Evolutionary conservation across 2,888 invertebrate genomes (phyloP), one percentile per base, ranked within the genome.

Genomic region (Watsonalla binaria): DNA sequence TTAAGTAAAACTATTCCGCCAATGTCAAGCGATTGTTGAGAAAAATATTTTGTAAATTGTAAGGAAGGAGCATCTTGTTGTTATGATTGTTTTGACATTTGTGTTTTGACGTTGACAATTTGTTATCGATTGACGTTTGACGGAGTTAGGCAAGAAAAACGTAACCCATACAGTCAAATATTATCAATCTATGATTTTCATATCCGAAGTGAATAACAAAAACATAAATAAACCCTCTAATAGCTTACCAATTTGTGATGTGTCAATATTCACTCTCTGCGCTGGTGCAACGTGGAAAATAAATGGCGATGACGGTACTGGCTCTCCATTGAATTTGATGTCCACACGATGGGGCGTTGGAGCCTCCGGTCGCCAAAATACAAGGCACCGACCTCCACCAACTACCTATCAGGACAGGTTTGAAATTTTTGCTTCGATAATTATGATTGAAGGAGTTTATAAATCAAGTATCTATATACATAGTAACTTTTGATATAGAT

Each of bases 261-360:
- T 90, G 56, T 90, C 90, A 53, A 90, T 86, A 49, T 84, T 83
- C 55, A 90, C 88, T 68, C 86, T 80, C 54, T 90, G 90, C 45
- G 90, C 89, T 52, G 90, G 88, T 6, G 88, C 84, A 45, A 90
- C 90, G 62, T 96, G 94, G 75, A 97, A 97, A 46, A 97, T 94
- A 69, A 97, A 97, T 6, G 98, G 98, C 71, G 97, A 98, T 61
- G 96, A 96, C 57, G 95, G 94, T 35, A 98, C 97, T 33, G 97
- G 96, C 84, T 98, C 97, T 51, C 97, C 97, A 80, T 98, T 98
- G 86, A 98, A 98, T 88, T 97, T 98, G 56, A 98, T 98, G 83
- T 98, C 98, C 65, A 98, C 97, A 72, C 96, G 92, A 86, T 98
- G 98, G 34, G 97, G 95, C 68, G 97, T 97, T 2, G 97, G 94